A percentile compares a stretch with the other conserved stretches of the same genome.
These are phyloP conservation scores for Ceramica pisi DNA, from an alignment of 2,888 invertebrate species.

Conservation along the genomic window DNA sequence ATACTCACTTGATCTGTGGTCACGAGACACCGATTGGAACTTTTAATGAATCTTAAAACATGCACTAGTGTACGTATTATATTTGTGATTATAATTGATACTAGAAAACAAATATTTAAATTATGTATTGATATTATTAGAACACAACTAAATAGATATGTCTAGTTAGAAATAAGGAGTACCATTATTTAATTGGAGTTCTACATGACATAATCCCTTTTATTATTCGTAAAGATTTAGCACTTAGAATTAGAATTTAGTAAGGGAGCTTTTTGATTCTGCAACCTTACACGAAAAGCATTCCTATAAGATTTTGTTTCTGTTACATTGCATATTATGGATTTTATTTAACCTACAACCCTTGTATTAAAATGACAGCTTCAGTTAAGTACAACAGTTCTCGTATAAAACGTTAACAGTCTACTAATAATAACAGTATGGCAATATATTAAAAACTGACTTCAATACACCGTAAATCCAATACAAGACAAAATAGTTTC, in stretches of 20 bases:
- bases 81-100: constrained; percentile 5
- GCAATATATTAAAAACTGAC: not conserved
- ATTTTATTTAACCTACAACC: not conserved
- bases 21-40: constrained; percentile 55
- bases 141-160: not conserved
- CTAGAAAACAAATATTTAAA: constrained; percentile 12
- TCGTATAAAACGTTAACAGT: not conserved
- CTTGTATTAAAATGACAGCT: not conserved
- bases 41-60: constrained; percentile 35
- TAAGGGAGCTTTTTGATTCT: not conserved
- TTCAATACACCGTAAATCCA: not conserved
- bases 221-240: not conserved
- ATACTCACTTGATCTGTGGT: constrained; percentile 44
- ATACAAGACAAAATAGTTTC: constrained; percentile 8
- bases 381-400: not conserved
- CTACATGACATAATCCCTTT: too few relatives aligned
- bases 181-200: not conserved
- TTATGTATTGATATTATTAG: constrained; percentile 6
- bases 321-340: not conserved
- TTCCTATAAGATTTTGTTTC: not conserved
- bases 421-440: not conserved
- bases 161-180: constrained; percentile 10
- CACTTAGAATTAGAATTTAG: not conserved
- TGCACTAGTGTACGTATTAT: constrained; percentile 8
- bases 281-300: not conserved